phyloP scores from a whole-genome alignment of 2,888 invertebrate species.

The Leptogaster cylindrica region DNA sequence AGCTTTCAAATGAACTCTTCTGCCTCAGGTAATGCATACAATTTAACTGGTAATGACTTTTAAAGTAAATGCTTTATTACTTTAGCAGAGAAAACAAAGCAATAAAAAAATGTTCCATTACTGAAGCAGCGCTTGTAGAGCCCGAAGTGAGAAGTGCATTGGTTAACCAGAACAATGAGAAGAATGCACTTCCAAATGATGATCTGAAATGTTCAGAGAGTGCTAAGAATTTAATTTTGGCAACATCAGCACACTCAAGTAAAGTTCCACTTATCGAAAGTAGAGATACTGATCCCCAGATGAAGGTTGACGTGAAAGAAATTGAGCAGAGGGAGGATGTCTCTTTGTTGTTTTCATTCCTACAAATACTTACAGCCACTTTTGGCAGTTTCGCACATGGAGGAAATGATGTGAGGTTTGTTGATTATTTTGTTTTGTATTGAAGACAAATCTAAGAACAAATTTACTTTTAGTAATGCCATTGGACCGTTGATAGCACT shows the following conservation, averaged over 20 bases:
- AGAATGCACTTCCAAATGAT: background rate
- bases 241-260: constrained; percentile 71
- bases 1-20: constrained; percentile 22
- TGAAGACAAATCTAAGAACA: too few species aligned
- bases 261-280: constrained; percentile 70
- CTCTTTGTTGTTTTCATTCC: constrained; percentile 80
- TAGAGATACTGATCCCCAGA: constrained; percentile 54
- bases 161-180: background rate
- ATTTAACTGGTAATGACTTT: background rate
- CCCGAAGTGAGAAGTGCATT: constrained; percentile 6
- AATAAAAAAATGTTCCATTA: background rate
- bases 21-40: constrained; percentile 5
- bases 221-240: background rate
- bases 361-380: constrained; percentile 95
- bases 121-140: background rate
- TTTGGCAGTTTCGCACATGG: constrained; percentile 99
- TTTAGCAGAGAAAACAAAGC: constrained; percentile 13
- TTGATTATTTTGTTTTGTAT: too few species aligned
- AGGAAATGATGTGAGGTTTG: constrained; percentile 98
- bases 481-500: constrained; percentile 96
- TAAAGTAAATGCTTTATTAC: background rate
- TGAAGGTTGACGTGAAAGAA: constrained; percentile 52
- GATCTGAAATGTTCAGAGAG: constrained; percentile 11
- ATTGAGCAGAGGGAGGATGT: constrained; percentile 60
- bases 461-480: constrained; percentile 85